Conservation (phyloP, 2,888 invertebrate genomes). For the Phengaris arion region DNA sequence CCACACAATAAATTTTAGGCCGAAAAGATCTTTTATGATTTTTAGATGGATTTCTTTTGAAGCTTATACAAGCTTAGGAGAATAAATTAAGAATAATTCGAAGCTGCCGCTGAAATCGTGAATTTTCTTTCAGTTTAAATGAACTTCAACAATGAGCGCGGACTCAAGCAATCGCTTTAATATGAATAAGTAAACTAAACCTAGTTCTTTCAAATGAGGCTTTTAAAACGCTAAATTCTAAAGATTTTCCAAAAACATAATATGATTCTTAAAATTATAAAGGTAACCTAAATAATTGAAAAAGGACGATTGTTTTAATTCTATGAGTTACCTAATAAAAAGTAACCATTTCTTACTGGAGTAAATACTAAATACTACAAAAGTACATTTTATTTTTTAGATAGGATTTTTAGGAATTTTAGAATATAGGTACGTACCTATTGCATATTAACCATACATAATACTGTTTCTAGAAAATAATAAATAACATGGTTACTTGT, state of each 20-base stretch:
- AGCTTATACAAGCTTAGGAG: constrained; percentile 19
- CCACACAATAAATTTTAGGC: constrained; percentile 66
- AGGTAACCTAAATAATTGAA: too few species aligned
- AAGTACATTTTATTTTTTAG: background rate
- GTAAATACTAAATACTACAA: too few species aligned
- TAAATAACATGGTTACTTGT: background rate
- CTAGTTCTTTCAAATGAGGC: background rate
- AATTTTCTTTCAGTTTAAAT: constrained; percentile 5
- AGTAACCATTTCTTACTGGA: too few species aligned
- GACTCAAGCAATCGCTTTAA: background rate
- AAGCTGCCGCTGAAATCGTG: constrained; percentile 30
- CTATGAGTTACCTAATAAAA: too few species aligned
- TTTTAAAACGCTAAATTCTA: background rate
- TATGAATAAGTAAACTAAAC: constrained; percentile 4
- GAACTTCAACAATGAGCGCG: background rate
- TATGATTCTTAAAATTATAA: constrained; percentile 1
- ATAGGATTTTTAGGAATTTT: too few species aligned
- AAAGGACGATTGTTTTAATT: too few species aligned
- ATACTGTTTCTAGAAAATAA: constrained; percentile 4
- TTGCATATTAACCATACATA: background rate
- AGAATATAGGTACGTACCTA: background rate
- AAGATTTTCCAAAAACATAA: background rate
- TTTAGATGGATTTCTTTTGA: constrained; percentile 39
- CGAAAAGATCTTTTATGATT: constrained; percentile 53
- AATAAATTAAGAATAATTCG: constrained; percentile 38